phyloP scores from a whole-genome alignment of 2,113 vertebrate species.

The Oriolus oriolus region DNA sequence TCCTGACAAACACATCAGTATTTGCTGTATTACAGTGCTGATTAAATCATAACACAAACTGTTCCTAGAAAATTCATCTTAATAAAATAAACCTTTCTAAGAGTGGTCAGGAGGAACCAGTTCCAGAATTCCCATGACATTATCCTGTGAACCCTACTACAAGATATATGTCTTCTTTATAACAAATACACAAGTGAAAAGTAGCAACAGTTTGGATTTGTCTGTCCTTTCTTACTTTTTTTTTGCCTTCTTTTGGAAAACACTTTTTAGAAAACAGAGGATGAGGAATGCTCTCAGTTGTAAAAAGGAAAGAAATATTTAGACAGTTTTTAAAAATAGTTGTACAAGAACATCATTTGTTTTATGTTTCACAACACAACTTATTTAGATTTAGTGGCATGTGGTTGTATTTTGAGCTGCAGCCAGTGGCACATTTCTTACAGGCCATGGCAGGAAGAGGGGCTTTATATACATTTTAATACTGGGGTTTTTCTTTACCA shows the following conservation, averaged over 20 bases:
- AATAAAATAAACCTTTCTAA: neutral
- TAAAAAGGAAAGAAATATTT: conserved; percentile 28
- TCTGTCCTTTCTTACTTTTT: neutral
- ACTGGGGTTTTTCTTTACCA: neutral
- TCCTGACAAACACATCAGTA: neutral
- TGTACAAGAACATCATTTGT: neutral
- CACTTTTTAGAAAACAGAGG: neutral
- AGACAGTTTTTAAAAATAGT: conserved; percentile 40
- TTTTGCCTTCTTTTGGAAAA: conserved; percentile 1
- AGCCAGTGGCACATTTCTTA: neutral
- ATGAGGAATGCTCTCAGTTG: neutral
- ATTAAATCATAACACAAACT: neutral
- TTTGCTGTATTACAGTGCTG: neutral
- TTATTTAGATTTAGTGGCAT: neutral
- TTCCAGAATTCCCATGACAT: neutral
- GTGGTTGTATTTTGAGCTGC: neutral
- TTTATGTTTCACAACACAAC: neutral
- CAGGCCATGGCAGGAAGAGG: neutral
- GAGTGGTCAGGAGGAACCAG: neutral
- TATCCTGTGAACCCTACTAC: neutral
- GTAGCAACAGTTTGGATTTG: neutral
- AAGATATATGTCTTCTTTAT: neutral
- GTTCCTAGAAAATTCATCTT: neutral
- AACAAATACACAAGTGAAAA: neutral
- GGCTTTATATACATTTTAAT: neutral